Conservation (phyloP, 2,797 vertebrate species). For the Hemitrygon akajei region DNA sequence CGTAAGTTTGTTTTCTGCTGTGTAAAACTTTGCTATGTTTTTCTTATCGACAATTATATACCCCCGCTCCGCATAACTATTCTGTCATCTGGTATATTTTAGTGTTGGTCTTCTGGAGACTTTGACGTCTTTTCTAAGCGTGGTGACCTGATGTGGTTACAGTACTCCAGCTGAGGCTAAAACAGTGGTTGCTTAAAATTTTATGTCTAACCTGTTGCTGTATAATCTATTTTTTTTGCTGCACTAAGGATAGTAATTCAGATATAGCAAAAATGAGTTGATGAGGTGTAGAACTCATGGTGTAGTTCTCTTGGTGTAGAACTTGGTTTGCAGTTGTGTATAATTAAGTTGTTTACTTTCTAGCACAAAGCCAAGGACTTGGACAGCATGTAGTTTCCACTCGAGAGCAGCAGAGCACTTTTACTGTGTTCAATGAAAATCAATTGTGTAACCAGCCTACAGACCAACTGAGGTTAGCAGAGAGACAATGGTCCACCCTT, state of each 20-base stretch:
- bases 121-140: too few relatives aligned
- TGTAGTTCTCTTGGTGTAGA: background rate
- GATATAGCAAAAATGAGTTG: background rate
- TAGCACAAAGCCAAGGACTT: conserved; percentile 61
- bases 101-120: too few relatives aligned
- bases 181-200: too few relatives aligned
- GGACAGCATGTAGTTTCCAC: conserved; percentile 51
- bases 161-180: too few relatives aligned
- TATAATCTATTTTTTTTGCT: background rate
- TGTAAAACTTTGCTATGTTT: background rate
- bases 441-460: conserved; percentile 43
- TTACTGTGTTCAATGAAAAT: conserved; percentile 83
- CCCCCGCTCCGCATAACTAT: too few relatives aligned
- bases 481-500: conserved; percentile 70
- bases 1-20: conserved; percentile 52
- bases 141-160: too few relatives aligned
- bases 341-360: conserved; percentile 37
- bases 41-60: too few relatives aligned
- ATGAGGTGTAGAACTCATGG: too few relatives aligned
- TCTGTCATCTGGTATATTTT: too few relatives aligned
- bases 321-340: background rate
- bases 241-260: background rate
- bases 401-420: conserved; percentile 52
- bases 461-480: conserved; percentile 51
- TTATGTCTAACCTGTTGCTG: background rate